These are phyloP conservation scores for Sebastes matsubarae DNA, from an alignment of 2,797 vertebrate species.

Conservation along the genomic window DNA sequence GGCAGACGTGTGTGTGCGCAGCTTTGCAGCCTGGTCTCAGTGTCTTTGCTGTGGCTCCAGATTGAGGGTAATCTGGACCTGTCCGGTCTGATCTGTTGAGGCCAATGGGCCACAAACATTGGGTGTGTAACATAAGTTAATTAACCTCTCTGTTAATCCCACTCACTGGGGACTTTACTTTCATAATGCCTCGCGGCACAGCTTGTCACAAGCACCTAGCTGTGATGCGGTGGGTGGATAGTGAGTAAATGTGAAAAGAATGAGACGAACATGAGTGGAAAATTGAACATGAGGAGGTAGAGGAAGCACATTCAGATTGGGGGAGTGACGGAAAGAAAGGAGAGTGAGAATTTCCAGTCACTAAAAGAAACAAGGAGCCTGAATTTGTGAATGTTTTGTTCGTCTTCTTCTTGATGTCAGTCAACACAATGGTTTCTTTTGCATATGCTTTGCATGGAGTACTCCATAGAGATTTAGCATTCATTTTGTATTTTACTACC, in stretches of 20 bases:
- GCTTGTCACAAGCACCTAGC: not conserved
- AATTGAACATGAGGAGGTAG: not conserved
- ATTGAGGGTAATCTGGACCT: slow-evolving; percentile 59
- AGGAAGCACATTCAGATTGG: not conserved
- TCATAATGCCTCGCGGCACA: slow-evolving; percentile 35
- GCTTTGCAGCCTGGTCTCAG: not conserved
- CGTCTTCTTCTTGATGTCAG: not conserved
- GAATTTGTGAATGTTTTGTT: slow-evolving; percentile 24
- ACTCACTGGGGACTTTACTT: slow-evolving; percentile 41
- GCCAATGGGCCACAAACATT: slow-evolving; percentile 46
- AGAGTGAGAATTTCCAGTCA: not conserved
- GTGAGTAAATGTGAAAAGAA: not conserved
- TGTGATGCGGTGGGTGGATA: not conserved
- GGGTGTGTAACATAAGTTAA: slow-evolving; percentile 61
- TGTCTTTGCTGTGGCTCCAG: slow-evolving; percentile 8
- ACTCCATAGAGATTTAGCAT: slow-evolving; percentile 1
- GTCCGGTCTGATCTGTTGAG: slow-evolving; percentile 27
- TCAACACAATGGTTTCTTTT: slow-evolving; percentile 35
- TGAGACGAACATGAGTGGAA: not conserved
- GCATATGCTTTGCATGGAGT: slow-evolving; percentile 45
- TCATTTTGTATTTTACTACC: slow-evolving; percentile 6
- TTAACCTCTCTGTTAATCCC: slow-evolving; percentile 63
- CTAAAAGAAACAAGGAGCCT: not conserved
- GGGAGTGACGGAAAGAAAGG: not conserved
- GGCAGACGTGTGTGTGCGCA: not conserved